These are phyloP conservation scores for Nanorana parkeri DNA, from an alignment of 2,113 vertebrate genomes.

Conservation along the genomic window DNA sequence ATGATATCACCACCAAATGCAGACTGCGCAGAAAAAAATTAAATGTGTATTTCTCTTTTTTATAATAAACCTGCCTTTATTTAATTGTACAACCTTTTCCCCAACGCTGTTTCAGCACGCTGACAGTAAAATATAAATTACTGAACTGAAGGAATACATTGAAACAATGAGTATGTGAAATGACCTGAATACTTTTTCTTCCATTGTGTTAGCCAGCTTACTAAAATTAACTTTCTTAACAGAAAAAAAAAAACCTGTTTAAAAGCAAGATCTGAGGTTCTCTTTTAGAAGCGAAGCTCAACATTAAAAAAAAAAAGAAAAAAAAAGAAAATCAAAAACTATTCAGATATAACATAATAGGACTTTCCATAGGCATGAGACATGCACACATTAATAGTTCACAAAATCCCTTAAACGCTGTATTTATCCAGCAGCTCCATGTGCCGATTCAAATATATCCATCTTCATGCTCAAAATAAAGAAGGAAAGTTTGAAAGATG, in stretches of 20 bases:
- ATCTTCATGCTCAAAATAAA: constrained; percentile 41
- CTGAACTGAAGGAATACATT: constrained; percentile 13
- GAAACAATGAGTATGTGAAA: constrained; percentile 21
- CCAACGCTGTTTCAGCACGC: constrained; percentile 22
- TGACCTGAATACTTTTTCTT: not conserved
- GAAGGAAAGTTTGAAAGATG: constrained; percentile 30
- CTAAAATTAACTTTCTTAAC: constrained; percentile 22
- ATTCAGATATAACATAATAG: constrained; percentile 35
- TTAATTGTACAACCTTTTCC: constrained; percentile 15
- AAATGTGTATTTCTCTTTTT: not conserved
- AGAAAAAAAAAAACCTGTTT: constrained; percentile 28
- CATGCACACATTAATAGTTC: constrained; percentile 48
- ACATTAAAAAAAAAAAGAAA: not conserved
- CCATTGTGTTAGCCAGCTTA: not conserved
- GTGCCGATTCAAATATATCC: constrained; percentile 38
- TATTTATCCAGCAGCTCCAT: constrained; percentile 32
- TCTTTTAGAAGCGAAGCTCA: constrained; percentile 28
- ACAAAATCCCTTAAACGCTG: constrained; percentile 37
- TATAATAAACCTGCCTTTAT: constrained; percentile 30
- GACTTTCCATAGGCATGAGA: constrained; percentile 46
- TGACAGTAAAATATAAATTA: constrained; percentile 24
- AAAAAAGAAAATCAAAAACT: constrained; percentile 30
- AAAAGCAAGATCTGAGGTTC: constrained; percentile 17
- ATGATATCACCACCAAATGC: not conserved
- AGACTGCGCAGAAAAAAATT: not conserved